Conservation (phyloP, 2,888 invertebrate genomes). For the Aspidiotus destructor region DNA sequence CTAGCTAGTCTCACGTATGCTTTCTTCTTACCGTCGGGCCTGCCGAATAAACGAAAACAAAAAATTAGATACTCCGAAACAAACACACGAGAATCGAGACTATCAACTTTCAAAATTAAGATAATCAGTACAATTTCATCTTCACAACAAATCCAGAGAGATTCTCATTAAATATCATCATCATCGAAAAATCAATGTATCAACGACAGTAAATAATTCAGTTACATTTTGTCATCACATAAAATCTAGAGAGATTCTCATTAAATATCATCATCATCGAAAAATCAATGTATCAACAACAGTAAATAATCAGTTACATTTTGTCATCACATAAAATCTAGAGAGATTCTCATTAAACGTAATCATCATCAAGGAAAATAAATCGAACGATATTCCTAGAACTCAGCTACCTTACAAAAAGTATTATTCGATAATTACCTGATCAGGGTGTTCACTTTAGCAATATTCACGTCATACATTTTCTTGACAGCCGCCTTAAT, state of each 20-base stretch:
- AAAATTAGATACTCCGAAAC: no score
- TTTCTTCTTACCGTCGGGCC: conserved; percentile 99
- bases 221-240: not conserved
- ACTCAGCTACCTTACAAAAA: no score
- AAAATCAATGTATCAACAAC: no score
- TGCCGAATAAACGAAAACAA: conserved; percentile 39
- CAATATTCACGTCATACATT: conserved; percentile 95
- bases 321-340: not conserved
- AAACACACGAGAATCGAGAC: no score
- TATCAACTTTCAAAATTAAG: no score
- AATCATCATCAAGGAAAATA: no score
- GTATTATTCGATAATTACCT: conserved; percentile 45
- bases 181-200: no score
- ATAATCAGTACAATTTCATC: not conserved
- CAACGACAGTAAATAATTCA: no score
- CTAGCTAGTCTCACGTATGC: conserved; percentile 95
- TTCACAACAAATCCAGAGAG: conserved; percentile 10
- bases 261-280: no score
- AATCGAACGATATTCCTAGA: no score
- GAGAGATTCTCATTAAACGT: conserved; percentile 8
- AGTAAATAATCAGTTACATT: no score
- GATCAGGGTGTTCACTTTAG: conserved; percentile 95
- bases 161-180: not conserved
- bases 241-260: conserved; percentile 12
- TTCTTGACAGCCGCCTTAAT: conserved; percentile 95